Percentiles rank a stretch among this genome's conserved stretches.
These are phyloP conservation scores for Tenualosa ilisha DNA, from an alignment of 2,797 vertebrate species.

Conservation along the genomic window DNA sequence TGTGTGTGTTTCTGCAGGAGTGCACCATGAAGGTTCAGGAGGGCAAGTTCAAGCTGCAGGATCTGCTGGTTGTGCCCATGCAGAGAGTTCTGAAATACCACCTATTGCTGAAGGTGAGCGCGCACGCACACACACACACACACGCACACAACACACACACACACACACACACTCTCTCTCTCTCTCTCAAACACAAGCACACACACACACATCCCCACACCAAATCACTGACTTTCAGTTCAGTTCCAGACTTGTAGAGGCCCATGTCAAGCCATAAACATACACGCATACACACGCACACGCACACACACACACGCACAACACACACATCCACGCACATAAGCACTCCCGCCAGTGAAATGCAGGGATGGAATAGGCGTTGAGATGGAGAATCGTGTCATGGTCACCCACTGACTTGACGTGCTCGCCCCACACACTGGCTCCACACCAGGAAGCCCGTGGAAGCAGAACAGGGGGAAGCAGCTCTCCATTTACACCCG, in stretches of 20 bases:
- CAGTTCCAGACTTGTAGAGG: too few relatives aligned
- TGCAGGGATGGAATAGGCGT: not conserved
- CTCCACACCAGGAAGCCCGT: not conserved
- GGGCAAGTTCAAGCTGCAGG: constrained; percentile 95
- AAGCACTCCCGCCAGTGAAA: not conserved
- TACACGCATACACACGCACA: not conserved
- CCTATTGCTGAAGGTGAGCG: constrained; percentile 89
- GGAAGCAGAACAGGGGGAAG: not conserved
- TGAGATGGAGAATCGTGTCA: not conserved
- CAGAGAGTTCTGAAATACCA: constrained; percentile 97
- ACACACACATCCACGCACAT: not conserved
- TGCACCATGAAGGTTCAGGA: constrained; percentile 95
- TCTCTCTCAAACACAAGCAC: not conserved
- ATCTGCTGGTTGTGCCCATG: constrained; percentile 97
- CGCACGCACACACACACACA: not conserved
- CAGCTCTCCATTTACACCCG: not conserved
- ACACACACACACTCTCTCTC: not conserved
- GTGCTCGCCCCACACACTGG: not conserved
- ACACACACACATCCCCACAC: not conserved
- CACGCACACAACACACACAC: constrained; percentile 6
- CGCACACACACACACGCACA: not conserved
- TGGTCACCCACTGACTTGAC: not conserved
- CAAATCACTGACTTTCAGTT: too few relatives aligned
- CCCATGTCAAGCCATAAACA: not conserved
- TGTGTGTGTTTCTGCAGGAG: constrained; percentile 65